These are phyloP conservation scores for Scomberomorus guttatus DNA, from an alignment of 2,797 vertebrate species.

Conservation along the genomic window DNA sequence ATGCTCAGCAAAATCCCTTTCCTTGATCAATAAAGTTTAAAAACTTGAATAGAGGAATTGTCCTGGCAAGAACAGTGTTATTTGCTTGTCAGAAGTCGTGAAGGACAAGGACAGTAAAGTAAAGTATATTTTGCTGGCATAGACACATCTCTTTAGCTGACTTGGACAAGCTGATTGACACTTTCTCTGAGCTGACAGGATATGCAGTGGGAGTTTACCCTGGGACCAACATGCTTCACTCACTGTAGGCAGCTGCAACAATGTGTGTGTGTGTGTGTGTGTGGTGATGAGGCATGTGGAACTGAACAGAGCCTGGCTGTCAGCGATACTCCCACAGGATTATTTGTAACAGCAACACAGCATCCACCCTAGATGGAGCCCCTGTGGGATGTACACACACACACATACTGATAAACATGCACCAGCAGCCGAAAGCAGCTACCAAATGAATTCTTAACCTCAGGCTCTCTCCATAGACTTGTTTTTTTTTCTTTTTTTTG, in stretches of 20 bases:
- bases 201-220: constrained; percentile 65
- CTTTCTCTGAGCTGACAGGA: constrained; percentile 73
- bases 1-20: constrained; percentile 30
- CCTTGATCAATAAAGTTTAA: constrained; percentile 36
- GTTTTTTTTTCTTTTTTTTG: constrained; percentile 12
- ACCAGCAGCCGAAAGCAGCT: constrained; percentile 38
- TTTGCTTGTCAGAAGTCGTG: constrained; percentile 41
- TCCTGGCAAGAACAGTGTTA: constrained; percentile 15
- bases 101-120: constrained; percentile 59
- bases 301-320: constrained; percentile 53
- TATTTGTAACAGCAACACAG: constrained; percentile 59
- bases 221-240: constrained; percentile 57
- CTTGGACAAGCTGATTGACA: constrained; percentile 74
- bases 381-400: constrained; percentile 43
- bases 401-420: constrained; percentile 30
- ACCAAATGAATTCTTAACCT: constrained; percentile 50
- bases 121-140: constrained; percentile 49
- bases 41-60: constrained; percentile 31
- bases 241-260: constrained; percentile 40
- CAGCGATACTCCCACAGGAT: constrained; percentile 60
- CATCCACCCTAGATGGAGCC: constrained; percentile 54
- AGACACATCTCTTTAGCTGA: constrained; percentile 69
- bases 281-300: constrained; percentile 25
- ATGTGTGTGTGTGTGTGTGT: constrained; percentile 28
- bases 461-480: constrained; percentile 31